Conservation (phyloP, 2,888 invertebrate species). For the Lobophora halterata region DNA sequence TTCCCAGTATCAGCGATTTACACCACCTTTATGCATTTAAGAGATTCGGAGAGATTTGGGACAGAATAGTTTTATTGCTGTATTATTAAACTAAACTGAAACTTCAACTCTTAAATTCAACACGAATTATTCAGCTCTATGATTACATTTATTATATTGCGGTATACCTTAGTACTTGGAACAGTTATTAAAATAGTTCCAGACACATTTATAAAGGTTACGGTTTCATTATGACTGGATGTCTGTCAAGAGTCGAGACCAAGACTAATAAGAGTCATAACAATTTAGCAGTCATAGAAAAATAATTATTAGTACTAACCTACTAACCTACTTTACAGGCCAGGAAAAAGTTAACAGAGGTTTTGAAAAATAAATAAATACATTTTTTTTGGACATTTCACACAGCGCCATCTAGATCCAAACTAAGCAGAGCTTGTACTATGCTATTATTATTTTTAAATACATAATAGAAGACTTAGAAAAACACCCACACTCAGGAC, state of each 20-base stretch:
- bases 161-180: slow-evolving; percentile 10
- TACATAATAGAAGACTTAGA: too few species aligned
- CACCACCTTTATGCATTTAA: slow-evolving; percentile 14
- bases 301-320: too few species aligned
- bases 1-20: slow-evolving; percentile 7
- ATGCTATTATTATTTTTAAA: too few species aligned
- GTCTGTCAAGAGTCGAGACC: background rate
- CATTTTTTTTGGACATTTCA: too few species aligned
- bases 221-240: slow-evolving; percentile 5
- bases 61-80: slow-evolving; percentile 2
- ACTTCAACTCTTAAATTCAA: slow-evolving; percentile 1
- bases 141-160: slow-evolving; percentile 7
- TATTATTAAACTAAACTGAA: slow-evolving; percentile 3
- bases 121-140: slow-evolving; percentile 7
- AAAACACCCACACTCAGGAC: too few species aligned
- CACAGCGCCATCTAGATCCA: too few species aligned
- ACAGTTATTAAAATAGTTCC: slow-evolving; percentile 26
- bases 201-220: slow-evolving; percentile 21
- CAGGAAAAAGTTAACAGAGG: too few species aligned
- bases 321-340: too few species aligned
- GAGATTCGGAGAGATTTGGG: slow-evolving; percentile 18
- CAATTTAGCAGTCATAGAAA: too few species aligned
- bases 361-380: background rate
- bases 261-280: background rate
- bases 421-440: too few species aligned